A percentile compares a stretch with the other conserved stretches of the same genome.
Conservation (phyloP, 1,140 invertebrate genomes). For the Cyclargus thomasi region DNA sequence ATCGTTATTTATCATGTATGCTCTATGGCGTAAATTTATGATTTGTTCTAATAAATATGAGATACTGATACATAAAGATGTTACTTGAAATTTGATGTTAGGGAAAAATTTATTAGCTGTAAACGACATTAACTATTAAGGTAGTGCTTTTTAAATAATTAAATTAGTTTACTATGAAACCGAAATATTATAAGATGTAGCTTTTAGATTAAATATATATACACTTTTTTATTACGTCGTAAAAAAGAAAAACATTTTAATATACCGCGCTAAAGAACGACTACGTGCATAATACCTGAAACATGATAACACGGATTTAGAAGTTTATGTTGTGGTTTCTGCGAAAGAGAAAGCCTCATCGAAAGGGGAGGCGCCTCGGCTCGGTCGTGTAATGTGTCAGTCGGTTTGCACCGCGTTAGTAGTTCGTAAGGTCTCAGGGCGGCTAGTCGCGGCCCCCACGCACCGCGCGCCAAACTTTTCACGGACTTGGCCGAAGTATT, state of each 20-base stretch:
- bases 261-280: neutral
- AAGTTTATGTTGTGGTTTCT: constrained; percentile 12
- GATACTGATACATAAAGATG: no score
- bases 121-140: neutral
- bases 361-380: constrained; percentile 47
- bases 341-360: constrained; percentile 50
- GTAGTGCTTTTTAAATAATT: neutral
- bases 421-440: constrained; percentile 33
- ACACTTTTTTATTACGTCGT: neutral
- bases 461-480: constrained; percentile 10
- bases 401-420: constrained; percentile 46
- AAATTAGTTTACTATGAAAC: neutral
- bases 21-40: no score
- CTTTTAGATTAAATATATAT: neutral
- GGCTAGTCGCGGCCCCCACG: constrained; percentile 17
- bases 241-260: neutral
- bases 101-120: neutral
- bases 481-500: constrained; percentile 13
- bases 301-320: neutral
- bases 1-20: no score
- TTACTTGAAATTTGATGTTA: no score
- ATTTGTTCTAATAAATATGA: no score
- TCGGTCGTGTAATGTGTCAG: constrained; percentile 36
- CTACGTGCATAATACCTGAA: constrained; percentile 10
- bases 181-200: neutral